Evolutionary conservation across 1,140 invertebrate species (phyloP).

Genomic region (Monomorium pharaonis): DNA sequence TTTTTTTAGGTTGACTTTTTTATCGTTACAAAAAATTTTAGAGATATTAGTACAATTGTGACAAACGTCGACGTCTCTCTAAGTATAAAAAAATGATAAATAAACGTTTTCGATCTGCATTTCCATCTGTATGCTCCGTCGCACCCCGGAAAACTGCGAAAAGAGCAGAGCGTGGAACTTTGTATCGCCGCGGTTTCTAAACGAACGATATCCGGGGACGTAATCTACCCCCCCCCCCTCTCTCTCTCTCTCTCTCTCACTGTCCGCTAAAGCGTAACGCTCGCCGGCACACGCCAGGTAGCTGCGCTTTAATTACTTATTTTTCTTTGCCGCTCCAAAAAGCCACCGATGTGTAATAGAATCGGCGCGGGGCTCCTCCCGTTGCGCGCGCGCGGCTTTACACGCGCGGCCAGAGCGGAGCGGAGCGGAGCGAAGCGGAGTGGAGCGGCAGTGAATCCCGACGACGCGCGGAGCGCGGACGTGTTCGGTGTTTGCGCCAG

Average conservation of each 20-base stretch:
- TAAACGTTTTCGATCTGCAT: too few relatives aligned
- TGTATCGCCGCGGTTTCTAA: background rate
- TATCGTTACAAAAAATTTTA: background rate
- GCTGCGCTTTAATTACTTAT: constrained; percentile 70
- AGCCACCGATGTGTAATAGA: constrained; percentile 76
- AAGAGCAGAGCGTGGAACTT: too few relatives aligned
- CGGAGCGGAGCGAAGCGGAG: constrained; percentile 39
- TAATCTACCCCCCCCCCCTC: background rate
- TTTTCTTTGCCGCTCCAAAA: constrained; percentile 77
- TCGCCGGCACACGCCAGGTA: constrained; percentile 46
- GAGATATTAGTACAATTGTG: background rate
- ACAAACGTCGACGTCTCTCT: too few relatives aligned
- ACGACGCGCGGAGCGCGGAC: constrained; percentile 64
- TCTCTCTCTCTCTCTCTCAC: background rate
- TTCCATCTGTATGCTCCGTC: too few relatives aligned
- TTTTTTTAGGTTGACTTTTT: background rate
- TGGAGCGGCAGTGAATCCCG: constrained; percentile 67
- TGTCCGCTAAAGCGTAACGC: constrained; percentile 63
- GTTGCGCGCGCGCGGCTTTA: constrained; percentile 38
- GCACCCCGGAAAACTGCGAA: too few relatives aligned
- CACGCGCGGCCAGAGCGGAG: constrained; percentile 38
- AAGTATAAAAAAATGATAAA: too few relatives aligned
- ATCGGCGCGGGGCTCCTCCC: constrained; percentile 1
- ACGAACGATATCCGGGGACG: background rate
- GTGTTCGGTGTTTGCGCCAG: background rate